Evolutionary conservation across 64 coral and sea anemone species (phyloP), one percentile per base, ranked within the genome.

Genomic region (Montipora foliosa): DNA sequence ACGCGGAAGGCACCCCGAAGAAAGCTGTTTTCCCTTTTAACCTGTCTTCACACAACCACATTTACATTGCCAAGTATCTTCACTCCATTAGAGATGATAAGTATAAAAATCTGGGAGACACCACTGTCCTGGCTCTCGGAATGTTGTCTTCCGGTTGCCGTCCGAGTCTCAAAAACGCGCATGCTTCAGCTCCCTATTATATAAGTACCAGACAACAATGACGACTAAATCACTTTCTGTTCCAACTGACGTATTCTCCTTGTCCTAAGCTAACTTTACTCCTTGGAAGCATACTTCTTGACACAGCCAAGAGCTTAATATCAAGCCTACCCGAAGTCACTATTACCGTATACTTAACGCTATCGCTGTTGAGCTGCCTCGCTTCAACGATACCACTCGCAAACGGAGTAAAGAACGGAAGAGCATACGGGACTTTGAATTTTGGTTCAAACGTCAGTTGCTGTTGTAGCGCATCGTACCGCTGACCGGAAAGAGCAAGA

Each of bases 401-500:
- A 53, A 87, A 79, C 6, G 96, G 93, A 78, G 91, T 49, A 67
- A 98, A 98, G 79, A 98, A 92, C 9, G 96, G 96, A 11, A 98
- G 76, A n/a, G 80, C 47, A 92, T 98, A 98, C 20, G 96, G 96
- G 69, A 92, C 89, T 16, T 84, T 71, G 51, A 98, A 58, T 92
- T 67, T 98, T 12, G 96, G 96, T 8, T 88, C 58, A 79, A 98
- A 98, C 0, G 50, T 74, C 37, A 98, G 52, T 58, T 15, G 66
- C 83, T 93, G 68, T 55, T 94, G 67, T n/a, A 95, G 66, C 12
- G 92, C 92, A 8, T 89, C 91, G 73, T 95, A 98, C 96, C 12
- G 93, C 96, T 98, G 96, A 85, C 96, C 96, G 61, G 96, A 98
- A 52, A 98, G 90, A 16, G 96, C 89, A 47, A 98, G 82, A 3